Evolutionary conservation across 2,888 invertebrate genomes (phyloP).

Genomic region (Carabus problematicus): DNA sequence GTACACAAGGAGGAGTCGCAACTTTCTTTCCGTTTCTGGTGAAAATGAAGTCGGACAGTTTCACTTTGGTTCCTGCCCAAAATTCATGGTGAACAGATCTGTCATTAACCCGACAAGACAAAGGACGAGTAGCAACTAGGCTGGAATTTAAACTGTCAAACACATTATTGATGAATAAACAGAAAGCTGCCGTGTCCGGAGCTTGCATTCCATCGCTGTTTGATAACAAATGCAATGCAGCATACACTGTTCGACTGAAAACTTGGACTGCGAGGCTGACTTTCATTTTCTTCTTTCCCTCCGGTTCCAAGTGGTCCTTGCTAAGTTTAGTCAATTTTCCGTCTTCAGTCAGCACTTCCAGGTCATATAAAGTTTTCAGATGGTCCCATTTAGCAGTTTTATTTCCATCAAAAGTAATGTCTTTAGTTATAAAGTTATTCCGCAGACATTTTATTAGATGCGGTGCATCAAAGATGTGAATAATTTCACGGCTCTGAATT

Average conservation of each 20-base stretch:
- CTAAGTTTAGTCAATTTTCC: conserved; percentile 19
- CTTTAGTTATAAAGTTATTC: conserved; percentile 18
- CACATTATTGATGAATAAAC: conserved; percentile 14
- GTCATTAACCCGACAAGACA: not conserved
- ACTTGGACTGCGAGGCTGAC: conserved; percentile 20
- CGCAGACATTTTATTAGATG: conserved; percentile 11
- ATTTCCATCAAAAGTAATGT: conserved; percentile 13
- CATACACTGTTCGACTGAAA: conserved; percentile 19
- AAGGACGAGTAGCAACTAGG: not conserved
- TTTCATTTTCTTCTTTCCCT: conserved; percentile 22
- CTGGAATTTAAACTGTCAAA: conserved; percentile 19
- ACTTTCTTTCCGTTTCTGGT: not conserved
- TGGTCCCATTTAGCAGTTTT: conserved; percentile 7
- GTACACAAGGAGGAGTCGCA: not conserved
- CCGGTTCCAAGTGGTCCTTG: conserved; percentile 18
- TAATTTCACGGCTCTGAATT: not conserved
- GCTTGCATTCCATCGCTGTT: not conserved
- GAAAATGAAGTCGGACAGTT: not conserved
- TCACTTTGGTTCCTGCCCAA: conserved; percentile 21
- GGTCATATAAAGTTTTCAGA: conserved; percentile 9
- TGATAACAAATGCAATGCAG: not conserved
- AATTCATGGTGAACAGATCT: conserved; percentile 11
- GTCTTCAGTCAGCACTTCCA: conserved; percentile 8
- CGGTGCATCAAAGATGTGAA: too few species aligned
- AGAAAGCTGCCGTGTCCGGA: not conserved